Conservation (phyloP, 2,888 invertebrate genomes). For the Cerceris rybyensis region DNA sequence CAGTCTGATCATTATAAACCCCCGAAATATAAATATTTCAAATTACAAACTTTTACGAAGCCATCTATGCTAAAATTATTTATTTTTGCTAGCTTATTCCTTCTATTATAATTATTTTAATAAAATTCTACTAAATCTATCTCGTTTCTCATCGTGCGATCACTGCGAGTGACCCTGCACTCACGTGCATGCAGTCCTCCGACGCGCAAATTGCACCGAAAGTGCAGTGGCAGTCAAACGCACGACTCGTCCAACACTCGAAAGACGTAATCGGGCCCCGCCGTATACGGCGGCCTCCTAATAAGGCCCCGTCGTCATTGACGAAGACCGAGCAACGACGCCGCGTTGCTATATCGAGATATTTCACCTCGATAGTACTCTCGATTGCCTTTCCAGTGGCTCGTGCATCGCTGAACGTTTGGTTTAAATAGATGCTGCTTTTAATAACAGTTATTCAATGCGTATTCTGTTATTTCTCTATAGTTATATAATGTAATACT, state of each 20-base stretch:
- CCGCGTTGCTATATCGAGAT: conserved; percentile 48
- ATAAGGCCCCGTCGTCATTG: conserved; percentile 67
- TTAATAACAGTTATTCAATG: conserved; percentile 7
- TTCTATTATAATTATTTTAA: too few species aligned
- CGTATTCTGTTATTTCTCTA: background rate
- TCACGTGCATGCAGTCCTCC: background rate
- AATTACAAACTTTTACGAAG: too few species aligned
- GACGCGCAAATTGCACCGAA: background rate
- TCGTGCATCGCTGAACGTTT: conserved; percentile 13
- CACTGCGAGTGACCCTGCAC: background rate
- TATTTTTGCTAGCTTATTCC: too few species aligned
- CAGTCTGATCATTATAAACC: too few species aligned
- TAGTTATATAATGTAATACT: too few species aligned
- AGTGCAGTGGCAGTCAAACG: conserved; percentile 8
- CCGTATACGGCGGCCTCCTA: conserved; percentile 53
- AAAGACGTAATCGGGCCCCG: conserved; percentile 45
- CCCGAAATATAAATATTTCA: too few species aligned
- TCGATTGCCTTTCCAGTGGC: conserved; percentile 44
- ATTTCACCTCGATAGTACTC: conserved; percentile 53
- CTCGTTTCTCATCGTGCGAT: background rate
- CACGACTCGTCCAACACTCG: conserved; percentile 14
- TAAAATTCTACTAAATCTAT: background rate
- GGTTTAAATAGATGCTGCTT: conserved; percentile 16
- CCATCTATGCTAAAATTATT: too few species aligned
- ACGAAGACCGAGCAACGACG: conserved; percentile 46